Evolutionary conservation across 2,113 vertebrate genomes (phyloP), one percentile per base, ranked within the genome.

Genomic region (Merops nubicus): DNA sequence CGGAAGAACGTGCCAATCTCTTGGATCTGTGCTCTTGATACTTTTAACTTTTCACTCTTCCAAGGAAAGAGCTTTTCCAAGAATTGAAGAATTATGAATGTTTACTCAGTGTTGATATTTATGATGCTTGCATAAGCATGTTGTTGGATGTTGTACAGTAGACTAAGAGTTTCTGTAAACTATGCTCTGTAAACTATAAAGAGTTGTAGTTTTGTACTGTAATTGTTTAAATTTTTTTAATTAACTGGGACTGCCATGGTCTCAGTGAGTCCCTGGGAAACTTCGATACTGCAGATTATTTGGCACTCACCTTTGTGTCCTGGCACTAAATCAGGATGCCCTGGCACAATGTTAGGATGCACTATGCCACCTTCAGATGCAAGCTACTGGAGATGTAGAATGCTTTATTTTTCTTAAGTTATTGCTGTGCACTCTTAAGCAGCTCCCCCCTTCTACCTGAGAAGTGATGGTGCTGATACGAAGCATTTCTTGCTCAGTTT

Each of bases 151-250:
- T 73, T 89, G 43, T 64, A 50, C 42, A 62, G 72, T 54, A 88
- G 54, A 69, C 40, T 50, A 72, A 85, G 84, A 74, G 84, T 40
- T 93, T 84, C 43, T 93, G 80, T 92, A 95, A 96, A 97, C 94
- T 67, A 12, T 51, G 34, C 31, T 88, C 40, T 65, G 43, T 90
- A 83, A 95, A 94, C 67, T 69, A 0, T 50, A 91, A 91, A 87
- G 60, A 78, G 29, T 11, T 84, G 83, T 28, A 84, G 68, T 60
- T 92, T n/a, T 75, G 34, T 64, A 77, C 38, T 84, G 23, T 54
- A 87, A 80, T 31, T 67, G 38, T 54, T 94, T 86, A 84, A 69
- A 14, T 20, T 65, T 53, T 91, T 76, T 92, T 36, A 63, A 17
- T 88, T 76, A 76, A 87, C 42, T 1, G 0, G 53, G 57, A 59